Percentiles rank a stretch among this genome's conserved stretches.
These are phyloP conservation scores for Enteromius anoplus DNA, from an alignment of 2,797 vertebrate genomes.

Conservation along the genomic window DNA sequence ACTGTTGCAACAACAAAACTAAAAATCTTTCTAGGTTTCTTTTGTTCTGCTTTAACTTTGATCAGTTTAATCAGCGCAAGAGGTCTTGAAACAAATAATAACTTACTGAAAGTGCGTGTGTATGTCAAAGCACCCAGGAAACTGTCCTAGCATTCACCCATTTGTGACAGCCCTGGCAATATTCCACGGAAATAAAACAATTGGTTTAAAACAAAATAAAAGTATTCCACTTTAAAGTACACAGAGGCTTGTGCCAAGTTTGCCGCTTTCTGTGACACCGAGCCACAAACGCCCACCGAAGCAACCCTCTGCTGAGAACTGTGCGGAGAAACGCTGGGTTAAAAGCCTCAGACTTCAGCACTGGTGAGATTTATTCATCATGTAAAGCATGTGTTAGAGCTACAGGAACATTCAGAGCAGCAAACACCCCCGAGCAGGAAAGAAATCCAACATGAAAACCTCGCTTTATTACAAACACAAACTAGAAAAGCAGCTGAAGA, in stretches of 20 bases:
- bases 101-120: no score
- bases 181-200: neutral
- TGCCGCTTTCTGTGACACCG: neutral
- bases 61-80: neutral
- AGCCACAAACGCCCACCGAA: neutral
- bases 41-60: neutral
- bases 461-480: neutral
- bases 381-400: slow-evolving; percentile 1
- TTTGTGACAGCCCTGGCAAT: neutral
- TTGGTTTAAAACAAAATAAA: neutral
- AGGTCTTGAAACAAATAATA: neutral
- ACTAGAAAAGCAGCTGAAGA: neutral
- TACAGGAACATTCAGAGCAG: neutral
- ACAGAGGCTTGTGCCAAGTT: neutral
- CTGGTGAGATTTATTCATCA: neutral
- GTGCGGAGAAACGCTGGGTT: neutral
- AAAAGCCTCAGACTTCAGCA: slow-evolving; percentile 3
- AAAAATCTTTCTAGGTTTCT: no score
- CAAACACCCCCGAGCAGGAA: neutral
- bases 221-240: neutral
- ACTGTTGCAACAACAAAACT: no score
- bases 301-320: neutral
- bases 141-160: neutral
- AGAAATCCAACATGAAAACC: slow-evolving; percentile 5
- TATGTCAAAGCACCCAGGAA: neutral